Percentiles rank a stretch among this genome's conserved stretches.
Evolutionary conservation across 1,140 invertebrate genomes (phyloP).

Genomic region (Chionoecetes opilio): DNA sequence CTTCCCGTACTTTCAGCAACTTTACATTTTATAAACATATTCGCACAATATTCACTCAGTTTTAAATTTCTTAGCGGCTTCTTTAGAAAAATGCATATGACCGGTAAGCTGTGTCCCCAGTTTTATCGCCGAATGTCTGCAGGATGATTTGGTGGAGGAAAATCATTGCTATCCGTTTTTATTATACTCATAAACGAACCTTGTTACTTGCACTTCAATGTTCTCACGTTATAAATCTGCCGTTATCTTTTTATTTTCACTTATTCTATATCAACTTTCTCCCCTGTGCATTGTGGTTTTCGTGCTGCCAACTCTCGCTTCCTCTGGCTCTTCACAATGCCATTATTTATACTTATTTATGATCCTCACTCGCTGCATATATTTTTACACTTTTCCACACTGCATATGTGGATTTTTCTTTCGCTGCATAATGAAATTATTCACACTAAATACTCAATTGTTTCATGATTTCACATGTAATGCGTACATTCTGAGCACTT

Average conservation of each 20-base stretch:
- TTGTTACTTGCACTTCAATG: neutral
- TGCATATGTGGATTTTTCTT: neutral
- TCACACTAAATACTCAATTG: neutral
- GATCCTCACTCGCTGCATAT: neutral
- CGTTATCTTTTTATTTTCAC: neutral
- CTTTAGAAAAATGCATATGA: too few relatives aligned
- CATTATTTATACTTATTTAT: neutral
- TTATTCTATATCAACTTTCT: constrained; percentile 1
- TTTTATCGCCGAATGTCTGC: too few relatives aligned
- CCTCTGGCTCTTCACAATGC: neutral
- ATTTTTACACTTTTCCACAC: neutral
- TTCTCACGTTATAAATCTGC: neutral
- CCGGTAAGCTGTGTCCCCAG: too few relatives aligned
- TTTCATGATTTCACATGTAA: neutral
- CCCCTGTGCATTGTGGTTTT: neutral
- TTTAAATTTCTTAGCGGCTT: too few relatives aligned
- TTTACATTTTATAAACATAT: neutral
- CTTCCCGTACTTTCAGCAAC: neutral
- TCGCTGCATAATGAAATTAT: neutral
- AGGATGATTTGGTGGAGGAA: too few relatives aligned
- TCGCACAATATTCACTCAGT: too few relatives aligned
- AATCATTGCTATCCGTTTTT: neutral
- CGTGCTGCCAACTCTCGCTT: neutral
- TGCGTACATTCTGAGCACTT: neutral
- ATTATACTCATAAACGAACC: neutral